phyloP scores from a whole-genome alignment of 2,113 vertebrate genomes.

The Cathartes aura region DNA sequence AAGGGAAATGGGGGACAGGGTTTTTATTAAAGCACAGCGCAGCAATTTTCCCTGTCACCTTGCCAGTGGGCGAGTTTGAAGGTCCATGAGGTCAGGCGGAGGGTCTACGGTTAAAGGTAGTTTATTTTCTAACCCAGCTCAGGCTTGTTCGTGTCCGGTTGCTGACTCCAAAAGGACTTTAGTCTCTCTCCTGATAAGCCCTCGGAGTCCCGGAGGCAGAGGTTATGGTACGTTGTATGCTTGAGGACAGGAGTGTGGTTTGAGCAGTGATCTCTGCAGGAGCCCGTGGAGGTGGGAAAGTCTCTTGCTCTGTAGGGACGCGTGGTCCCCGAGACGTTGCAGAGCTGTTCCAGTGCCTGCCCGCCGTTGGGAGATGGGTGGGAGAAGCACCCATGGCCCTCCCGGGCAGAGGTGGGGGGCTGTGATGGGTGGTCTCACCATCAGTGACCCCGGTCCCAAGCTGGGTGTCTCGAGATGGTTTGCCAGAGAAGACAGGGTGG shows the following conservation, averaged over 20 bases:
- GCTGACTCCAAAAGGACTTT: slow-evolving; percentile 19
- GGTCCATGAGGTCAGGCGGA: not conserved
- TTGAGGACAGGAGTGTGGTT: not conserved
- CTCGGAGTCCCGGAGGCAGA: not conserved
- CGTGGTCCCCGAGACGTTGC: fast-evolving
- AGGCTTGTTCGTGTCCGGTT: not conserved
- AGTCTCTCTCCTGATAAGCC: not conserved
- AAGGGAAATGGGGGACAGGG: not conserved
- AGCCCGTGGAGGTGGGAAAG: not conserved
- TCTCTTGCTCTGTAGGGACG: not conserved
- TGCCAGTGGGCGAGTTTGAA: not conserved
- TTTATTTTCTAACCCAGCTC: not conserved
- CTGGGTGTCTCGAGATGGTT: not conserved
- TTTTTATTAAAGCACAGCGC: not conserved
- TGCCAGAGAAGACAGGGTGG: not conserved
- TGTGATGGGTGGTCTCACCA: not conserved
- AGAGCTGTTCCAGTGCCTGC: not conserved
- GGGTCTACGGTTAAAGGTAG: not conserved
- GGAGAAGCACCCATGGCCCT: not conserved
- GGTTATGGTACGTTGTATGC: fast-evolving
- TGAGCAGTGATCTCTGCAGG: not conserved
- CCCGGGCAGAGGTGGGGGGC: not conserved
- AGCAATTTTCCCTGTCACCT: not conserved
- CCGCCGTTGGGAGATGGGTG: not conserved
- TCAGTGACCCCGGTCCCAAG: not conserved